Conservation (phyloP, 1,140 invertebrate species). For the Delia radicum region DNA sequence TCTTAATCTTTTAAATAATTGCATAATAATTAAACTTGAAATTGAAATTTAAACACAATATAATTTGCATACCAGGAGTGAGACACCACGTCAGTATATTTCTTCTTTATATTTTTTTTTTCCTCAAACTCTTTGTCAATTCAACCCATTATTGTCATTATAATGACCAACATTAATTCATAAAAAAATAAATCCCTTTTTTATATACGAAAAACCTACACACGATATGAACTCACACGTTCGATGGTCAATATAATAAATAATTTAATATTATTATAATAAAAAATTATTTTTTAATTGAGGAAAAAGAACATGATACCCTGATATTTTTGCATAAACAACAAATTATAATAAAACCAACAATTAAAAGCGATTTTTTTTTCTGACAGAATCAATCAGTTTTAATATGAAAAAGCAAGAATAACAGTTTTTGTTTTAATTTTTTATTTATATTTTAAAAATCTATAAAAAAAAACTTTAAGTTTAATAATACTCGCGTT, state of each 20-base stretch:
- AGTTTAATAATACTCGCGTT: too few relatives aligned
- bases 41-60: neutral
- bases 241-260: neutral
- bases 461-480: too few relatives aligned
- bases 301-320: neutral
- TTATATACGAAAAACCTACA: neutral
- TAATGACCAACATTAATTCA: neutral
- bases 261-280: neutral
- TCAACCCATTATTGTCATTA: neutral
- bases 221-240: too few relatives aligned
- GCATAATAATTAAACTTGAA: conserved; percentile 20
- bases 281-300: neutral
- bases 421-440: neutral
- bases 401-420: neutral
- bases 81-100: neutral
- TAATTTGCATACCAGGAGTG: neutral
- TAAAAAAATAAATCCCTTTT: neutral
- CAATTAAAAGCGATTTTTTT: neutral
- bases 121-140: neutral
- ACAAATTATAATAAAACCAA: neutral
- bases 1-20: conserved; percentile 13
- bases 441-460: too few relatives aligned
- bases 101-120: neutral
- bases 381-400: neutral
- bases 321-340: neutral